phyloP scores from a whole-genome alignment of 2,113 vertebrate genomes.

The Ceyx melanurus region DNA sequence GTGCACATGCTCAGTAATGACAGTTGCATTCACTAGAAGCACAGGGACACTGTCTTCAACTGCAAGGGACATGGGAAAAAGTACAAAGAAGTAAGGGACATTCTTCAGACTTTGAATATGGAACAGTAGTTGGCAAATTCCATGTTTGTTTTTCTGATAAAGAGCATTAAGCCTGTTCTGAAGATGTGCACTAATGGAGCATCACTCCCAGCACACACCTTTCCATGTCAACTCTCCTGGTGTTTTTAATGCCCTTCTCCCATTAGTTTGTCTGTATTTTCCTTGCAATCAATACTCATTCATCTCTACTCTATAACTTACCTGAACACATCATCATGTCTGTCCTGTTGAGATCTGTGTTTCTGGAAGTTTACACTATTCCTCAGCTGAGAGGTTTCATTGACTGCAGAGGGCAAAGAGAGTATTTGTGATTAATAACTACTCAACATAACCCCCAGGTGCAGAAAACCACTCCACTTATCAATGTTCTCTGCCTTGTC shows the following conservation, averaged over 20 bases:
- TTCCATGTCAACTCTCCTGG: not conserved
- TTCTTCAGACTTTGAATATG: not conserved
- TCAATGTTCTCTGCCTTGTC: not conserved
- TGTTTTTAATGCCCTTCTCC: not conserved
- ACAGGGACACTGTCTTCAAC: not conserved
- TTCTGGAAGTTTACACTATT: not conserved
- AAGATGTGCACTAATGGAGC: not conserved
- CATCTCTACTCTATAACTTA: not conserved
- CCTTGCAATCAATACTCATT: not conserved
- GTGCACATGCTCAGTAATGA: not conserved
- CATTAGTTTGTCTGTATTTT: not conserved
- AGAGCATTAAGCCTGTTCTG: not conserved
- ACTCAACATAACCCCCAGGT: not conserved
- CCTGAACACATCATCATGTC: not conserved
- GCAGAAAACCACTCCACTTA: constrained; percentile 13
- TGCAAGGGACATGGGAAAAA: not conserved
- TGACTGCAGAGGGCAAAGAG: not conserved
- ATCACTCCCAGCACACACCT: not conserved
- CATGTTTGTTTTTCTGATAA: not conserved
- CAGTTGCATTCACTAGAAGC: not conserved
- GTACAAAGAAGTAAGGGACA: not conserved
- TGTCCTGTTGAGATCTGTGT: not conserved
- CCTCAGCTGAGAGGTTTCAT: not conserved
- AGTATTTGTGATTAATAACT: not conserved
- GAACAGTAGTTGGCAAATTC: not conserved